phyloP scores from a whole-genome alignment of 2,797 vertebrate species.

The Gymnodraco acuticeps region DNA sequence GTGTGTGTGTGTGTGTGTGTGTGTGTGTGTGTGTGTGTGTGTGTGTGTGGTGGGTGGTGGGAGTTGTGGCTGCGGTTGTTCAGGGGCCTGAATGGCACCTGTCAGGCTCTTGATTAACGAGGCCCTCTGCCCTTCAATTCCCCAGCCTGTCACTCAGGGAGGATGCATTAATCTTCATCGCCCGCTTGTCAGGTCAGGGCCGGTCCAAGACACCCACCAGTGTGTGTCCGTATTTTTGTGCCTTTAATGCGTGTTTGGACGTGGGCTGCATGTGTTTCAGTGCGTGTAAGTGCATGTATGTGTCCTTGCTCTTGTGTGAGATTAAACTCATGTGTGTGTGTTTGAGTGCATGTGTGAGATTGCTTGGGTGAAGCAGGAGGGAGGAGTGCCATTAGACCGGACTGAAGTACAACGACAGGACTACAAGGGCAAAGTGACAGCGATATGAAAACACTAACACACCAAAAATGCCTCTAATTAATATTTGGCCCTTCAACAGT shows the following conservation, averaged over 20 bases:
- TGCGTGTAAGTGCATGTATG: slow-evolving; percentile 37
- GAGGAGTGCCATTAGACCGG: slow-evolving; percentile 34
- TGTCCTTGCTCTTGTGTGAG: slow-evolving; percentile 53
- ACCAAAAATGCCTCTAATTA: slow-evolving; percentile 47
- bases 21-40: too few species aligned
- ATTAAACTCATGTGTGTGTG: slow-evolving; percentile 45
- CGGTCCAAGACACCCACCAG: slow-evolving; percentile 70
- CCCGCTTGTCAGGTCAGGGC: slow-evolving; percentile 91
- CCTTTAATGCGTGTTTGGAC: slow-evolving; percentile 39
- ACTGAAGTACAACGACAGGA: slow-evolving; percentile 50
- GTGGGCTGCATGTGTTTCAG: slow-evolving; percentile 37
- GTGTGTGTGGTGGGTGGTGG: not conserved
- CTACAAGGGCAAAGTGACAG: slow-evolving; percentile 39
- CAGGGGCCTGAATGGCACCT: slow-evolving; percentile 97
- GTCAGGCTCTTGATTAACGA: slow-evolving; percentile 99
- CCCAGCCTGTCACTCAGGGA: slow-evolving; percentile 97
- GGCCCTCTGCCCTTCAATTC: slow-evolving; percentile 94
- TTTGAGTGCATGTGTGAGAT: slow-evolving; percentile 44
- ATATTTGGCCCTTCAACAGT: slow-evolving; percentile 77
- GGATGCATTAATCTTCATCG: slow-evolving; percentile 99
- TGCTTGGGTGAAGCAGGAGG: slow-evolving; percentile 29
- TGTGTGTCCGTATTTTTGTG: slow-evolving; percentile 61
- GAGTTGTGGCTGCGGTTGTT: slow-evolving; percentile 82
- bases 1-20: too few species aligned
- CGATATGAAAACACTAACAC: slow-evolving; percentile 48